Conservation (phyloP, 1,140 invertebrate genomes). For the Luehdorfia chinensis region DNA sequence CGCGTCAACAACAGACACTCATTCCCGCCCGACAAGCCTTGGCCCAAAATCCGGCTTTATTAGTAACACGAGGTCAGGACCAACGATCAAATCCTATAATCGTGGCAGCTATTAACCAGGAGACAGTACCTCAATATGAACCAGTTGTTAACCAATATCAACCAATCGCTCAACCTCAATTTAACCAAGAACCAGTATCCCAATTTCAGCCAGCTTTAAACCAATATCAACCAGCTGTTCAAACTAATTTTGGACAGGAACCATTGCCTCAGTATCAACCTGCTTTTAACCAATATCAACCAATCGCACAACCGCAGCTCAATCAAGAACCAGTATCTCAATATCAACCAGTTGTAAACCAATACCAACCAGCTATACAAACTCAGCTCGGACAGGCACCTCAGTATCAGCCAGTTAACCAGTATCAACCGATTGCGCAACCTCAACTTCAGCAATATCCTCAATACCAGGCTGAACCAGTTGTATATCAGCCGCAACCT, state of each 20-base stretch:
- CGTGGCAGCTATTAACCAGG: conserved; percentile 1
- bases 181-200: background rate
- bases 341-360: conserved; percentile 7
- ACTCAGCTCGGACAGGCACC: conserved; percentile 19
- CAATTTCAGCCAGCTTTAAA: conserved; percentile 1
- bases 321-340: conserved; percentile 3
- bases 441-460: conserved; percentile 29
- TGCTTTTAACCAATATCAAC: conserved; percentile 12
- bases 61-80: conserved; percentile 36
- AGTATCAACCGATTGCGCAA: conserved; percentile 18
- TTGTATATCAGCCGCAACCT: conserved; percentile 33
- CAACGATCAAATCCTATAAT: conserved; percentile 17
- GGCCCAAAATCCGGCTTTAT: conserved; percentile 39
- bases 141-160: background rate
- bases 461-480: conserved; percentile 31
- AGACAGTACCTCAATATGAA: conserved; percentile 7
- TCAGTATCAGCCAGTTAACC: conserved; percentile 19
- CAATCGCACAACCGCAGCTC: background rate
- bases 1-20: conserved; percentile 33
- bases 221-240: conserved; percentile 14
- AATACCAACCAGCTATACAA: conserved; percentile 14
- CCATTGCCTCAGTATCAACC: conserved; percentile 1
- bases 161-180: conserved; percentile 5
- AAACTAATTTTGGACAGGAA: conserved; percentile 18
- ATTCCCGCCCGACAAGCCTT: conserved; percentile 24